These are phyloP conservation scores for Epizoanthus illoricatus DNA, from an alignment of 92 coral and sea anemone genomes.

Conservation along the genomic window DNA sequence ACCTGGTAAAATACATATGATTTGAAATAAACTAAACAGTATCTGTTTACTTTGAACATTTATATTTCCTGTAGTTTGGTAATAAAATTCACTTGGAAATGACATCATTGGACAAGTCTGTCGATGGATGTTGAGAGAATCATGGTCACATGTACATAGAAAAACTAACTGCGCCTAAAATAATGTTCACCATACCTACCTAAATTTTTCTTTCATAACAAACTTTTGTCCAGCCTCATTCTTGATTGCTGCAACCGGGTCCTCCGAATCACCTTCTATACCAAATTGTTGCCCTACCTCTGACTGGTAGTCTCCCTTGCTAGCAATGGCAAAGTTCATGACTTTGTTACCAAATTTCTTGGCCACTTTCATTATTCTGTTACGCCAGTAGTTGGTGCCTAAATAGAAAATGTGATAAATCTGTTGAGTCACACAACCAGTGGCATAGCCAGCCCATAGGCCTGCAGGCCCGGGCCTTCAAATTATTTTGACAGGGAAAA, in stretches of 20 bases:
- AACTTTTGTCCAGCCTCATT: conserved; percentile 86
- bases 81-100: too few species aligned
- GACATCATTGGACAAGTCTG: too few species aligned
- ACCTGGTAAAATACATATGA: too few species aligned
- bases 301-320: conserved; percentile 33
- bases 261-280: conserved; percentile 39
- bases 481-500: too few species aligned
- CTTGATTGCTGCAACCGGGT: conserved; percentile 46
- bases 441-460: background rate
- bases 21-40: too few species aligned
- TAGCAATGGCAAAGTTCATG: conserved; percentile 78
- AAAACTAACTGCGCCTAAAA: background rate
- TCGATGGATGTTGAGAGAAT: too few species aligned
- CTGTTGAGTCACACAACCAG: background rate
- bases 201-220: conserved; percentile 76
- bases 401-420: background rate
- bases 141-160: too few species aligned
- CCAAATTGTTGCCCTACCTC: conserved; percentile 43
- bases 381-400: conserved; percentile 95
- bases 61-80: too few species aligned
- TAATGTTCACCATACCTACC: conserved; percentile 42
- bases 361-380: conserved; percentile 79
- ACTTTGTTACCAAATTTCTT: conserved; percentile 54
- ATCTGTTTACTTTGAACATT: too few species aligned
- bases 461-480: too few species aligned